Base-by-base conservation (phyloP, 2,113 vertebrate genomes). In the Rhombomys opimus region DNA sequence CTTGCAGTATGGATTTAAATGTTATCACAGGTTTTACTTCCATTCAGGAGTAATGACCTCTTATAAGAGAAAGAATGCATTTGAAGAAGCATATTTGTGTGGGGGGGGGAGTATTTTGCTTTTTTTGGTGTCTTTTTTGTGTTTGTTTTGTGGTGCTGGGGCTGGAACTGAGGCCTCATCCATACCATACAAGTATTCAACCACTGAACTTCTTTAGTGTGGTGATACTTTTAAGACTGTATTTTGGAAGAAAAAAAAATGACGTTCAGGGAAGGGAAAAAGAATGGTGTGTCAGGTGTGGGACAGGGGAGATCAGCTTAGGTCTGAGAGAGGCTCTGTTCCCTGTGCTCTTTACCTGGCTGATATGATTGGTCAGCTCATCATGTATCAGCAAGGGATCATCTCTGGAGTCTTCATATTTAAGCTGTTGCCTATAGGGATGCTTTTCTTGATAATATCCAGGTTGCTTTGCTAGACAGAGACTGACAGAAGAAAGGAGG, bases 401-500 rank as follows among this genome's bases (percentile, higher is more conserved):
- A 87, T 50, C 57, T 85, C 63, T 80, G 65, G n/a, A 72, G 88
- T 86, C 50, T 94, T n/a, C 1, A 3, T 22, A 18, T 65, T 38
- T 67, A 50, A 90, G 46, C 70, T 84, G 86, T 92, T 92, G 88
- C 46, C 41, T 46, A 46, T 46, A 46, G 46, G 46, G 46, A 46
- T 46, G 46, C 46, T 35, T 94, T 41, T 65, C 67, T 88, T 94
- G 17, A 38, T 88, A 18, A n/a, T 57, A 52, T n/a, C 77, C 32
- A 80, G 72, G 86, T 88, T 68, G 70, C 88, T 96, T 92, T 84
- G 81, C 81, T 59, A n/a, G 80, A 84, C 32, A 89, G 80, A 87
- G 32, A 89, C 23, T 75, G 86, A 67, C 18, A 57, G 59, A 70
- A 78, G 87, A 75, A 90, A 59, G 46, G 70, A 84, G 52, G 59